Evolutionary conservation across 64 coral and sea anemone genomes (phyloP).

Genomic region (Acropora tenuis): DNA sequence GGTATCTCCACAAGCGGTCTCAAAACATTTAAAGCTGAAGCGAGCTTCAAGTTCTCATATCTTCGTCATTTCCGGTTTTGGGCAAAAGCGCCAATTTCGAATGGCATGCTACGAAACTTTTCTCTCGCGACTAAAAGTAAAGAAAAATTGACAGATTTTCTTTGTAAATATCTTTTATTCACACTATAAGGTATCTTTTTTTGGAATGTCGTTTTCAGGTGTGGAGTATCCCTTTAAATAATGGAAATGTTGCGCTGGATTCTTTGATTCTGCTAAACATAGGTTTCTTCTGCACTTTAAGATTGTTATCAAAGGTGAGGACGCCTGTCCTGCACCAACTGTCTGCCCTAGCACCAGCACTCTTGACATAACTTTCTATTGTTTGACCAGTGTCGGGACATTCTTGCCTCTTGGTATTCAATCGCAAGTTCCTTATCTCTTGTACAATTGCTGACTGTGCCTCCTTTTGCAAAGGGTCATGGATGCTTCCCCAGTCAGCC

Average conservation of each 20-base stretch:
- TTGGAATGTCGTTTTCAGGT: not conserved
- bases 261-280: conserved; percentile 61
- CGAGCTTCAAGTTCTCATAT: conserved; percentile 18
- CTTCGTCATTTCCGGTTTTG: conserved; percentile 35
- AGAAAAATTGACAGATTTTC: conserved; percentile 16
- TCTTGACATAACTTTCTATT: conserved; percentile 63
- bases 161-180: conserved; percentile 23
- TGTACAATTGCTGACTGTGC: not conserved
- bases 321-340: conserved; percentile 59
- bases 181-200: conserved; percentile 14
- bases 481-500: conserved; percentile 31
- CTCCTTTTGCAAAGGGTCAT: conserved; percentile 52
- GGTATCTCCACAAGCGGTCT: not conserved
- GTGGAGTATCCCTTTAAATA: conserved; percentile 26
- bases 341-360: conserved; percentile 55
- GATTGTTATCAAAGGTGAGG: conserved; percentile 63
- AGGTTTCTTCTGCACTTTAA: conserved; percentile 24
- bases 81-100: not conserved
- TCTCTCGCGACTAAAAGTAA: conserved; percentile 6
- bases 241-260: conserved; percentile 41
- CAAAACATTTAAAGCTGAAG: not conserved
- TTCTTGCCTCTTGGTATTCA: conserved; percentile 34
- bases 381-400: conserved; percentile 40
- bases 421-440: conserved; percentile 25
- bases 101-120: not conserved